Conservation (phyloP, 2,113 vertebrate species). For the Ranitomeya variabilis region DNA sequence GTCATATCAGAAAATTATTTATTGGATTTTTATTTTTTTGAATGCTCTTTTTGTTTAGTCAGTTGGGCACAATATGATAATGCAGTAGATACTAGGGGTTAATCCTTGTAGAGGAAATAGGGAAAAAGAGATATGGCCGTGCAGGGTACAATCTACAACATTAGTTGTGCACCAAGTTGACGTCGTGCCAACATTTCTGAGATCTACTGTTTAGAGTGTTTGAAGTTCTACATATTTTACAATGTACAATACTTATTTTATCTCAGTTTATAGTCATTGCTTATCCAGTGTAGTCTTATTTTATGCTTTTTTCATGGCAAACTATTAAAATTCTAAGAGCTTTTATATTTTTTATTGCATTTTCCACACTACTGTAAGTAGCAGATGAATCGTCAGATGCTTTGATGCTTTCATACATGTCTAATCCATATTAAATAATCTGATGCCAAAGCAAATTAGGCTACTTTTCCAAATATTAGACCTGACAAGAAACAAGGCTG, state of each 20-base stretch:
- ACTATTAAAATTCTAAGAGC: neutral
- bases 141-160: too few relatives aligned
- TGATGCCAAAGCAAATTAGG: constrained; percentile 80
- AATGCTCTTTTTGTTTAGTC: too few relatives aligned
- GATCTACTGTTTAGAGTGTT: neutral
- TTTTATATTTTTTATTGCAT: constrained; percentile 67
- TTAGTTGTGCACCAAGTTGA: too few relatives aligned
- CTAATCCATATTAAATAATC: constrained; percentile 68
- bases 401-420: constrained; percentile 70
- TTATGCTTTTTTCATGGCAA: neutral
- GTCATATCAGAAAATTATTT: too few relatives aligned
- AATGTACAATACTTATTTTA: neutral
- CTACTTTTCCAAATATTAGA: constrained; percentile 79
- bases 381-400: constrained; percentile 73
- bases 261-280: neutral
- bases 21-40: too few relatives aligned
- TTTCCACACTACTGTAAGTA: constrained; percentile 64
- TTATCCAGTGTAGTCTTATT: neutral
- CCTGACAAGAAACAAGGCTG: constrained; percentile 79
- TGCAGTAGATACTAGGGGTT: too few relatives aligned
- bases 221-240: neutral
- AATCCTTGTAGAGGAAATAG: too few relatives aligned
- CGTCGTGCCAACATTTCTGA: too few relatives aligned
- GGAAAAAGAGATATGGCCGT: too few relatives aligned
- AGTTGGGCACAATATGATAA: too few relatives aligned